Evolutionary conservation across 35 echinoderm and acorn worm genomes (phyloP).

Genomic region (Apostichopus parvimensis): DNA sequence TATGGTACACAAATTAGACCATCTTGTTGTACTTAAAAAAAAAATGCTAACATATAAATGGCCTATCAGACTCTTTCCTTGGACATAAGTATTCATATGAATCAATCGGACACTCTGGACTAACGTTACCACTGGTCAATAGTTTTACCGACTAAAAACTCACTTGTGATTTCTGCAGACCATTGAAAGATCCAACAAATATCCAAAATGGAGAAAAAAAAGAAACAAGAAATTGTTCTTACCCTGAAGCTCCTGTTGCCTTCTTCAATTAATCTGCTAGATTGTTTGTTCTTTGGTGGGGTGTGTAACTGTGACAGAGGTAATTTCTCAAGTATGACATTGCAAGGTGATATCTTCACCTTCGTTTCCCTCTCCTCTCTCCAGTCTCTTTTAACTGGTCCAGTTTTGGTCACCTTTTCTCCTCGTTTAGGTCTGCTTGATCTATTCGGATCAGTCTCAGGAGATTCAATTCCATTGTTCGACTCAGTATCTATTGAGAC

Average conservation of each 20-base stretch:
- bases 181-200: too few relatives aligned
- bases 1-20: too few relatives aligned
- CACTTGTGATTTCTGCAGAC: too few relatives aligned
- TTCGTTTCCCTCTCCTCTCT: neutral
- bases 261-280: neutral
- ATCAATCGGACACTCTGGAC: too few relatives aligned
- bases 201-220: neutral
- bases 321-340: neutral
- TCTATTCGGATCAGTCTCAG: neutral
- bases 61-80: too few relatives aligned
- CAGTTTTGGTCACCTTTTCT: neutral
- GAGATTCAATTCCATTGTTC: neutral
- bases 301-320: neutral
- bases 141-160: too few relatives aligned
- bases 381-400: neutral
- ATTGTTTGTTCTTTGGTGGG: conserved; percentile 8
- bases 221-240: neutral
- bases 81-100: too few relatives aligned
- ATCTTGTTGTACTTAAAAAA: too few relatives aligned
- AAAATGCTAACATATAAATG: too few relatives aligned
- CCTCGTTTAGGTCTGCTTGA: neutral
- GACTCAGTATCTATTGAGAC: neutral
- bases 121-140: too few relatives aligned
- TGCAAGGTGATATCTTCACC: conserved; percentile 23
- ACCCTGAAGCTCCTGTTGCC: conserved; percentile 6